Percentiles rank a stretch among this genome's conserved stretches.
These are phyloP conservation scores for Chamaedrilus cognettii DNA, from an alignment of 2,888 invertebrate species.

Conservation along the genomic window DNA sequence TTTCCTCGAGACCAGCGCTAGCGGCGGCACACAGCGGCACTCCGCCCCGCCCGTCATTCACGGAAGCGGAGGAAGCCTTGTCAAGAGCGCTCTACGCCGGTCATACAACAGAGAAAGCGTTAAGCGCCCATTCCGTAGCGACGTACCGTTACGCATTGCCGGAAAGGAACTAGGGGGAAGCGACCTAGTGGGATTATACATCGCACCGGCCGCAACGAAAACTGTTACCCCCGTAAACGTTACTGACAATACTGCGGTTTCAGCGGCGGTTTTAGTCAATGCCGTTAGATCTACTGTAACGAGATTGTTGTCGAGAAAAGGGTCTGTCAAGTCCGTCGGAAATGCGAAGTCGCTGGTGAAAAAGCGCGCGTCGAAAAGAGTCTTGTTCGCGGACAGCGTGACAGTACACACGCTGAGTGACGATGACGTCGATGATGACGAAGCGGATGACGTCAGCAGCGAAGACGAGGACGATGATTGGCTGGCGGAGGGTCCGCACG, in stretches of 20 bases:
- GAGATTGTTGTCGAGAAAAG: too few species aligned
- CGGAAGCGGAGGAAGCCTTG: neutral
- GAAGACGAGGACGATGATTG: too few species aligned
- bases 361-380: neutral
- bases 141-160: neutral
- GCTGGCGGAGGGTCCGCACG: too few species aligned
- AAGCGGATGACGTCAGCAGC: neutral
- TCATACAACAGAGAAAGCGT: too few species aligned
- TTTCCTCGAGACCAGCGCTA: neutral
- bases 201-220: neutral
- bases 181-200: neutral
- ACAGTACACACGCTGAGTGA: neutral
- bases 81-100: neutral
- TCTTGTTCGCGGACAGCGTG: neutral
- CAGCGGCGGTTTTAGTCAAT: too few species aligned
- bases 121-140: too few species aligned
- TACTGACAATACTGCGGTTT: neutral
- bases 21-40: too few species aligned
- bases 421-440: neutral
- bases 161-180: neutral
- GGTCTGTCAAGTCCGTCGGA: too few species aligned
- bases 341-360: neutral
- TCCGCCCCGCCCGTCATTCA: neutral
- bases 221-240: neutral
- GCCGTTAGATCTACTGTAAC: too few species aligned